These are phyloP conservation scores for Mungos mungo DNA, from an alignment of 2,113 vertebrate genomes.

Conservation along the genomic window DNA sequence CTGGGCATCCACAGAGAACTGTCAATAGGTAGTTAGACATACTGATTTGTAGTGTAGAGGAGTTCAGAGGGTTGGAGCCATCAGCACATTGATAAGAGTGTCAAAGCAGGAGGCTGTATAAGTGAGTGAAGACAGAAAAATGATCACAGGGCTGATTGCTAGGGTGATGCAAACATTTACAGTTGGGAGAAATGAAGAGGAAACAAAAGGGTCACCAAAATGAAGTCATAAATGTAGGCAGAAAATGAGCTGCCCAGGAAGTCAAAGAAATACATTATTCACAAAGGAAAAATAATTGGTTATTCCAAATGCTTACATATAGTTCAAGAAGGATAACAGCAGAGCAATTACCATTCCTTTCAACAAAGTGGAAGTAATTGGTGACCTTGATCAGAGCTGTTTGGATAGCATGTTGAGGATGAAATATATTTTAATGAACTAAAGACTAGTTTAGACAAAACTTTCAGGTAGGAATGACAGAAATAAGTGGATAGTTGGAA, in stretches of 20 bases:
- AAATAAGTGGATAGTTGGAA: background rate
- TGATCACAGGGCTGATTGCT: background rate
- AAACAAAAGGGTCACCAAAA: constrained; percentile 27
- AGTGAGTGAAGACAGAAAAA: background rate
- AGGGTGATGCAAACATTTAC: background rate
- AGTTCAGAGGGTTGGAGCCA: background rate
- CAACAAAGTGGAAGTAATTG: constrained; percentile 20
- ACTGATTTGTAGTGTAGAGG: background rate
- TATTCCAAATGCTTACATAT: background rate
- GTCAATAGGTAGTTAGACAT: background rate
- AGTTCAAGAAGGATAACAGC: constrained; percentile 28
- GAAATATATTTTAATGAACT: constrained; percentile 28
- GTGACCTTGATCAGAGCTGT: constrained; percentile 36
- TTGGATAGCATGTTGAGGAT: background rate
- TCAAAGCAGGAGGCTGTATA: background rate
- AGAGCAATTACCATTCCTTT: constrained; percentile 15
- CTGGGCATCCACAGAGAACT: background rate
- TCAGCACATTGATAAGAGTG: background rate
- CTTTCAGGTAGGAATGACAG: constrained; percentile 2
- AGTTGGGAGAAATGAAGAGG: background rate
- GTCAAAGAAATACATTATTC: constrained; percentile 29
- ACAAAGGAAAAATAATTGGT: constrained; percentile 33
- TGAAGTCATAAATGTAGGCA: background rate
- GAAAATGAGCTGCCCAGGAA: background rate
- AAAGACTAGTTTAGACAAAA: background rate